These are phyloP conservation scores for Diacarnus erythraeanus DNA, from an alignment of 37 sponge, comb jelly and placozoan genomes.

Conservation along the genomic window DNA sequence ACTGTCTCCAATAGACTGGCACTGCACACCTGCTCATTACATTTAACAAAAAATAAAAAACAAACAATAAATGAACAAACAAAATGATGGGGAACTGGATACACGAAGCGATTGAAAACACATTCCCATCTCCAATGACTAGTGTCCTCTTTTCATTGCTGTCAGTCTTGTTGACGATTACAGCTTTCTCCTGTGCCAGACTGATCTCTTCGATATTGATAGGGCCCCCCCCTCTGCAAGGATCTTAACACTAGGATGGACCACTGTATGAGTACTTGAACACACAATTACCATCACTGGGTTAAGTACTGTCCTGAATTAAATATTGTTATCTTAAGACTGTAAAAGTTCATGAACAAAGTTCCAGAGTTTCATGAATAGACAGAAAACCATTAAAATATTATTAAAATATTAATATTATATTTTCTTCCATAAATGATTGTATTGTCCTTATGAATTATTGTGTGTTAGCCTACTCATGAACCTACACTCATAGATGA, in stretches of 20 bases:
- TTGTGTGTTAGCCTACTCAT: no score
- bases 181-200: constrained; percentile 82
- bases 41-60: neutral
- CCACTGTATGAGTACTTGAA: constrained; percentile 73
- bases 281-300: no score
- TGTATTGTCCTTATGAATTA: no score
- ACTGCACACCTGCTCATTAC: constrained; percentile 51
- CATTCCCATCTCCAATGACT: constrained; percentile 85
- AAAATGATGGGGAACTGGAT: no score
- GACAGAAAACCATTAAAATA: no score
- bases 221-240: constrained; percentile 92
- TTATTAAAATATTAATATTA: no score
- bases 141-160: constrained; percentile 32
- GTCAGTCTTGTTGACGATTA: constrained; percentile 74
- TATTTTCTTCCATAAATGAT: no score
- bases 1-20: constrained; percentile 54
- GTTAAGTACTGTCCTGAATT: neutral
- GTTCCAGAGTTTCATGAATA: neutral
- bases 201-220: constrained; percentile 88
- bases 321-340: no score
- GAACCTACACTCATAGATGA: no score
- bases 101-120: constrained; percentile 85
- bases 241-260: constrained; percentile 89
- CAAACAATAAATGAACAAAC: no score
- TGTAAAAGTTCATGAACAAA: no score